Evolutionary conservation across 2,797 vertebrate species (phyloP).

Genomic region (Notolepis coatsorum): DNA sequence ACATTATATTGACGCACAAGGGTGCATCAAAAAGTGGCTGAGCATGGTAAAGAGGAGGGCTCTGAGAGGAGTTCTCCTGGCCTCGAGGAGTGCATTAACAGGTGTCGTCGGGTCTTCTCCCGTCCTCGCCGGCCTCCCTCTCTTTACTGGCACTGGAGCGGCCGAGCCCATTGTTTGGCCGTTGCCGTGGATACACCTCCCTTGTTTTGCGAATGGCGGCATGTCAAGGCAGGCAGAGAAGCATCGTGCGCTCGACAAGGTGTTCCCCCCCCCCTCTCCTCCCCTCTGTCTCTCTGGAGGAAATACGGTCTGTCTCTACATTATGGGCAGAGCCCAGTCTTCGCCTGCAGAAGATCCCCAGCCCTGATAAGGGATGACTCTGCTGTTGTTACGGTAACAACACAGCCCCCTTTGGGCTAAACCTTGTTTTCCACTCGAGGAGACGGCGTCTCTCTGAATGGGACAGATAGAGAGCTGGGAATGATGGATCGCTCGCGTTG

Average conservation of each 20-base stretch:
- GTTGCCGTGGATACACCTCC: constrained; percentile 68
- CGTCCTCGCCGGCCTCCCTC: constrained; percentile 57
- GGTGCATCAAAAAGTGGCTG: no score
- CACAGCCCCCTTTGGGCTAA: no score
- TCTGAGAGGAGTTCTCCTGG: constrained; percentile 59
- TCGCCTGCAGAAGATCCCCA: constrained; percentile 14
- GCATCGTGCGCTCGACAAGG: constrained; percentile 53
- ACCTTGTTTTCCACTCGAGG: no score
- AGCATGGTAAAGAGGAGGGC: no score
- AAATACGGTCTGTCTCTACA: constrained; percentile 17
- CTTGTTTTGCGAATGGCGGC: constrained; percentile 73
- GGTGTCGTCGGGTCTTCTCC: constrained; percentile 70
- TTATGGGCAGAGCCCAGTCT: not conserved
- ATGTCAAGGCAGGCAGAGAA: constrained; percentile 72
- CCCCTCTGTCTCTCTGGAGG: no score
- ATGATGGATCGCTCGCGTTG: not conserved
- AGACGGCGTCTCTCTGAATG: not conserved
- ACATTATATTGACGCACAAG: no score
- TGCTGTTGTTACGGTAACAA: not conserved
- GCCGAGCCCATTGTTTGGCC: constrained; percentile 66
- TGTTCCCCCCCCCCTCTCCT: constrained; percentile 22
- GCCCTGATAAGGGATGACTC: constrained; percentile 18
- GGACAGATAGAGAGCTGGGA: not conserved
- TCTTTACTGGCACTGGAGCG: constrained; percentile 56
- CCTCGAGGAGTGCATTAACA: constrained; percentile 70